phyloP scores from a whole-genome alignment of 1,140 invertebrate species.

The Psix sp. region DNA sequence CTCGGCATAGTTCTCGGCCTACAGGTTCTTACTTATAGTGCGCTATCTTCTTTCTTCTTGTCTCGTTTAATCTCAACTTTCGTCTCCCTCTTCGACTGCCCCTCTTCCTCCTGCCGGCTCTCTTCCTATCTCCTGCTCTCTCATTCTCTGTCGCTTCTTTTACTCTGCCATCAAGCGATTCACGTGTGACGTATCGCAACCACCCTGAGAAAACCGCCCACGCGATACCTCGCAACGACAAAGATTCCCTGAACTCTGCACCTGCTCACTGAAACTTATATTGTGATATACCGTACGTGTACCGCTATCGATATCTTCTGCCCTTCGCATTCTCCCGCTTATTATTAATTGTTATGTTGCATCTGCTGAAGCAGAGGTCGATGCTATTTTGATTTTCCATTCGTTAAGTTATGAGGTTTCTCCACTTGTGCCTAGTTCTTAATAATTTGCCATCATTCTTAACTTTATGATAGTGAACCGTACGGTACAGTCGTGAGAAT shows the following conservation, averaged over 20 bases:
- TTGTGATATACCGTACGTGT: conserved; percentile 42
- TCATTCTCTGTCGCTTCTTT: conserved; percentile 44
- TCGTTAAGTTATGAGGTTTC: conserved; percentile 26
- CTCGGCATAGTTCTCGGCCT: conserved; percentile 74
- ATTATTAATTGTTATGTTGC: conserved; percentile 56
- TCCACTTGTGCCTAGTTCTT: too few relatives aligned
- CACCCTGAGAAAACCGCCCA: conserved; percentile 74
- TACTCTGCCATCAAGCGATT: conserved; percentile 58
- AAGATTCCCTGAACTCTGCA: conserved; percentile 69
- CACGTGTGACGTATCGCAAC: conserved; percentile 71
- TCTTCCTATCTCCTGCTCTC: conserved; percentile 38
- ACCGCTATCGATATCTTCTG: conserved; percentile 55
- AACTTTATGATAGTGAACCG: too few relatives aligned
- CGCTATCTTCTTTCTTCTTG: conserved; percentile 52
- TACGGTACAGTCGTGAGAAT: too few relatives aligned
- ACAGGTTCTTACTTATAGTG: conserved; percentile 65
- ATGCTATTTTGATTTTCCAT: conserved; percentile 35
- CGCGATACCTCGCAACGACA: conserved; percentile 62
- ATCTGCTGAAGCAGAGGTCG: conserved; percentile 45
- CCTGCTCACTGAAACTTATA: conserved; percentile 63
- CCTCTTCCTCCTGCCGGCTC: conserved; percentile 26
- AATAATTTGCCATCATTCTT: too few relatives aligned
- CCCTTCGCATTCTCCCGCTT: conserved; percentile 41
- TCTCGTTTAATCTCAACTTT: conserved; percentile 42
- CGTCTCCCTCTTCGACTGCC: conserved; percentile 34